A percentile compares a stretch with the other conserved stretches of the same genome.
phyloP scores from a whole-genome alignment of 2,113 vertebrate species.

The Cranoglanis bouderius region DNA sequence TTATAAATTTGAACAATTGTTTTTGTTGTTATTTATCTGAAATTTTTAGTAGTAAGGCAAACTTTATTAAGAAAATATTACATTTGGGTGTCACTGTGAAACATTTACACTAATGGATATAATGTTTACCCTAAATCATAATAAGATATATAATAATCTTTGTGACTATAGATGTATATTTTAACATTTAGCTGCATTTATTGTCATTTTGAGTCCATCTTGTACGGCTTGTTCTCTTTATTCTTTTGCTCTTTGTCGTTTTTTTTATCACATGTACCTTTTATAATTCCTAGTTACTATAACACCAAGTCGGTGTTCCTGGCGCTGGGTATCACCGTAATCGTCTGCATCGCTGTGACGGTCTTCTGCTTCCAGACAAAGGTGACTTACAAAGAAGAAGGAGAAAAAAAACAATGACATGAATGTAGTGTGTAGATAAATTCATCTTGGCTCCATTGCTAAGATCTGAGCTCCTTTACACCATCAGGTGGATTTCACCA shows the following conservation, averaged over 20 bases:
- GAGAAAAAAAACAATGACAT: not conserved
- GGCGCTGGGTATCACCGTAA: constrained; percentile 84
- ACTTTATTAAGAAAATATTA: not conserved
- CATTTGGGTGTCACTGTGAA: not conserved
- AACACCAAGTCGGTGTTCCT: constrained; percentile 84
- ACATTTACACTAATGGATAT: too few relatives aligned
- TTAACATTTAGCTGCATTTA: not conserved
- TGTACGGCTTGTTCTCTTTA: not conserved
- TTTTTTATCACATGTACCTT: not conserved
- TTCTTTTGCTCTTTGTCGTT: not conserved
- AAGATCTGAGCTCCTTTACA: not conserved
- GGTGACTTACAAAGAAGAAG: constrained; percentile 66
- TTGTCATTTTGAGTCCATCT: not conserved
- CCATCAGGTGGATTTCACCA: constrained; percentile 92
- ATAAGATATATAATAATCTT: too few relatives aligned
- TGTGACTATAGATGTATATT: not conserved
- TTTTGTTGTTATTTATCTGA: not conserved
- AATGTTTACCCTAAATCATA: too few relatives aligned
- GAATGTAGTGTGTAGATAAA: not conserved
- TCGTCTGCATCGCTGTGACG: constrained; percentile 88
- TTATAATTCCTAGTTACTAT: constrained; percentile 74
- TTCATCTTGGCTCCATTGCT: not conserved
- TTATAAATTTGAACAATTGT: too few relatives aligned
- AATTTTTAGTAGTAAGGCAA: not conserved
- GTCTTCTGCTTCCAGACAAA: constrained; percentile 99